Evolutionary conservation across 2,797 vertebrate species (phyloP).

Genomic region (Typhlichthys subterraneus): DNA sequence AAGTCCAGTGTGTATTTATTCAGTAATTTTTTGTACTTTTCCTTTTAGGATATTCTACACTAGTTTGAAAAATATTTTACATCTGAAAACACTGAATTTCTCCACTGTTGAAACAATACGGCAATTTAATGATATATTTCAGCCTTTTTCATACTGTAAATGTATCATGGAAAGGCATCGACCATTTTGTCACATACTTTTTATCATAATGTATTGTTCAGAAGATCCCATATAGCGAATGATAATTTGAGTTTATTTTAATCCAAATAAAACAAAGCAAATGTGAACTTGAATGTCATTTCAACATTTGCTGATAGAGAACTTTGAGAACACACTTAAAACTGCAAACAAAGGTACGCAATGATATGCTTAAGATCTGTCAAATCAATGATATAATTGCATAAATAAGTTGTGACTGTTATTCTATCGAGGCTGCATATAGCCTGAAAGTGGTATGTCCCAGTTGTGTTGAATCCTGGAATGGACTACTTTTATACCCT

Average conservation of each 20-base stretch:
- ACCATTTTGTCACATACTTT: conserved; percentile 22
- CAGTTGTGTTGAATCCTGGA: no score
- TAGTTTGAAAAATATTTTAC: conserved; percentile 32
- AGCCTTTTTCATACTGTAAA: conserved; percentile 34
- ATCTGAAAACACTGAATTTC: conserved; percentile 15
- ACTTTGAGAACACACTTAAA: no score
- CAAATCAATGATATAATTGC: no score
- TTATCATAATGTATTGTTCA: conserved; percentile 38
- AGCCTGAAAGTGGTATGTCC: no score
- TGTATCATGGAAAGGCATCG: conserved; percentile 46
- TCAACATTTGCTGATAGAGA: neutral
- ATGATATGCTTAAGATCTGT: no score
- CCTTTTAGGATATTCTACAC: conserved; percentile 42
- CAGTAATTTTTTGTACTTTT: conserved; percentile 13
- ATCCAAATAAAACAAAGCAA: conserved; percentile 60
- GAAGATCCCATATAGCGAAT: conserved; percentile 41
- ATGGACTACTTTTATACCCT: no score
- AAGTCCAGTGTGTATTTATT: conserved; percentile 50
- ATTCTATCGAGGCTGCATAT: no score
- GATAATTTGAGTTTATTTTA: conserved; percentile 53
- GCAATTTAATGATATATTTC: conserved; percentile 4
- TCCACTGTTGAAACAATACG: neutral
- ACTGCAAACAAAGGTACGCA: no score
- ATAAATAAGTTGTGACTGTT: no score
- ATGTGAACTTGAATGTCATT: conserved; percentile 17